Base-by-base conservation (phyloP, 2,797 vertebrate genomes). In the Sus cebifrons region DNA sequence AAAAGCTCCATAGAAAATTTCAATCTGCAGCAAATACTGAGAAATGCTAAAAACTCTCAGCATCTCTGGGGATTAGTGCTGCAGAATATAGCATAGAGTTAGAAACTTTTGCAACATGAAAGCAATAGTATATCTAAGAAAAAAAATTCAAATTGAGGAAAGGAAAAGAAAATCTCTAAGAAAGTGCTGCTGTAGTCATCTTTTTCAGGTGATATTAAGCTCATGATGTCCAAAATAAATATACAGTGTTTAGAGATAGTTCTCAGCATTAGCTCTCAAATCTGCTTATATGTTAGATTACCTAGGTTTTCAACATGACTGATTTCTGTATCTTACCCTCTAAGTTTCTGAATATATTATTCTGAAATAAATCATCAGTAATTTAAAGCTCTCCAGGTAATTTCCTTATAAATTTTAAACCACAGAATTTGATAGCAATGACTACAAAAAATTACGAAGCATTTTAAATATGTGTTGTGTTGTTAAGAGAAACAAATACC, bases 351-450 rank as follows among this genome's bases (percentile, higher is more conserved):
- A 89, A 70, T 56, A 36, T 64, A 86, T 75, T 58, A 49, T 75
- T 82, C 60, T 75, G 44, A 9, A 18, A 4, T 21, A 36, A 58
- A 3, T 25, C 6, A 79, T 9, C 21, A 78, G 23, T 70, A 44
- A 91, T 65, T 94, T 91, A 91, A 74, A 84, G 27, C 17, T 83
- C 21, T 64, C 65, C 36, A 62, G 7, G 14, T 70, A 21, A 87
- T 77, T 62, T 44, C 9, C 74, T 86, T 64, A 44, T 15, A 62
- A 27, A 54, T 32, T 74, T 86, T 29, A 89, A 94, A 58, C 20
- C 40, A 29, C 10, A 29, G 65, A 79, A 96, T 82, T 65, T 78
- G 56, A 77, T 56, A 64, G 5, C 52, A 92, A 70, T 60, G 29
- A 58, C 36, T 65, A 52, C 11, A 29, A 29, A 82, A 82, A 86